Evolutionary conservation across 2,113 vertebrate genomes (phyloP).

Genomic region (Recurvirostra avosetta): DNA sequence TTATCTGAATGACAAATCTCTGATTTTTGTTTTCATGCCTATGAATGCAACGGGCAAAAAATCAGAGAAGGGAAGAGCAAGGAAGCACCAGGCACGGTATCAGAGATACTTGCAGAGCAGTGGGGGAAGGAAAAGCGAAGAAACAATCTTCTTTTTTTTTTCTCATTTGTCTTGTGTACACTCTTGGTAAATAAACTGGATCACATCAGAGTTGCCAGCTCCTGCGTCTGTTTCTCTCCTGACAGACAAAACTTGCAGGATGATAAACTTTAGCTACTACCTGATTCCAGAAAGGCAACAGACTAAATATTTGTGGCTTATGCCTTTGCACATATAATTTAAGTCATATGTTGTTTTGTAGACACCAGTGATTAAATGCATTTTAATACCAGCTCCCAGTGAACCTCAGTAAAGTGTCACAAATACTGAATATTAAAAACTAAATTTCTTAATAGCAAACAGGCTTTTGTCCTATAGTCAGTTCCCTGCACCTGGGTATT

Average conservation of each 20-base stretch:
- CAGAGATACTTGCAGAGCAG: neutral
- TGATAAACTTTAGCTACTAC: neutral
- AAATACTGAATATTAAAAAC: constrained; percentile 22
- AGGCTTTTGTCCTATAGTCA: constrained; percentile 14
- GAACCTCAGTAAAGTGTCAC: neutral
- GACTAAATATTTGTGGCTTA: constrained; percentile 30
- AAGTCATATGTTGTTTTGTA: constrained; percentile 10
- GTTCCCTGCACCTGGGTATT: constrained; percentile 31
- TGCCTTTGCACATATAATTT: neutral
- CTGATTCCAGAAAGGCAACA: neutral
- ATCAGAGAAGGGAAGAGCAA: neutral
- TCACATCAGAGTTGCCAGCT: neutral
- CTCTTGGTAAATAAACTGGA: neutral
- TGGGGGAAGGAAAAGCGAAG: neutral
- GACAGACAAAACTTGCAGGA: neutral
- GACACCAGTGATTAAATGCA: neutral
- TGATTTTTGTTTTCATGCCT: neutral
- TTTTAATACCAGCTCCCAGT: constrained; percentile 30
- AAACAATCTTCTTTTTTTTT: neutral
- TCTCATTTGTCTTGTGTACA: neutral
- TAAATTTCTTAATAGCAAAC: constrained; percentile 28
- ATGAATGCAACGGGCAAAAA: neutral
- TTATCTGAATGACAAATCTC: neutral
- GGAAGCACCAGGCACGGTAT: neutral
- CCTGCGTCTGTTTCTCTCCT: neutral